Conservation (phyloP, 2,113 vertebrate genomes). For the Mus spicilegus region DNA sequence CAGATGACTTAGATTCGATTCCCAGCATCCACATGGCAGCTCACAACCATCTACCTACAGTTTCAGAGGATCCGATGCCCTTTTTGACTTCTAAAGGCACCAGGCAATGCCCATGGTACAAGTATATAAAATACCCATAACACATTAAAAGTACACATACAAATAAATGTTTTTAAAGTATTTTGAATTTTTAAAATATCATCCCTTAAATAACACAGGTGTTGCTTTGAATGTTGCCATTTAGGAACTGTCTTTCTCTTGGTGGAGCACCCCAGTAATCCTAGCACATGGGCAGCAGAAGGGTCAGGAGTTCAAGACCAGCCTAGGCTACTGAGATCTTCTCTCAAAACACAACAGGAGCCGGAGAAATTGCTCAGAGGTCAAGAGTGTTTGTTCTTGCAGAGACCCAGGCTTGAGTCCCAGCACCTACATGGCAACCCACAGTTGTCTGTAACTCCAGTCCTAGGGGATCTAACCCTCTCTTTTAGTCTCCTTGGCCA, state of each 20-base stretch:
- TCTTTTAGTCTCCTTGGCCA: not conserved
- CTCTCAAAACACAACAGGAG: not conserved
- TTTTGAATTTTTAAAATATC: not conserved
- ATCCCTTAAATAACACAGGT: not conserved
- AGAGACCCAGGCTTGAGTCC: not conserved
- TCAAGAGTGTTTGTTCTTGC: not conserved
- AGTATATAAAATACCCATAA: not conserved
- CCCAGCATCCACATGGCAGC: not conserved
- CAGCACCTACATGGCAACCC: not conserved
- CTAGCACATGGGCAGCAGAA: not conserved
- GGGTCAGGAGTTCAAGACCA: not conserved
- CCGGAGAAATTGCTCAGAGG: not conserved
- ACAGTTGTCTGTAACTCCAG: not conserved
- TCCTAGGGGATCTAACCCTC: not conserved
- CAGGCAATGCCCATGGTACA: not conserved
- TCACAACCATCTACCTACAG: not conserved
- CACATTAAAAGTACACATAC: not conserved
- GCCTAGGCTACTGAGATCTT: not conserved
- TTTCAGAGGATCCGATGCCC: not conserved
- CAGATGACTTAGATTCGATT: not conserved
- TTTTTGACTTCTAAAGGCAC: not conserved
- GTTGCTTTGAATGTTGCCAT: not conserved
- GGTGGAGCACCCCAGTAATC: not conserved
- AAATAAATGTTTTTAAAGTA: not conserved
- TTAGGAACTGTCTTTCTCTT: not conserved